A percentile compares a stretch with the other conserved stretches of the same genome.
These are phyloP conservation scores for Dermatemys mawii DNA, from an alignment of 2,113 vertebrate genomes.

Conservation along the genomic window DNA sequence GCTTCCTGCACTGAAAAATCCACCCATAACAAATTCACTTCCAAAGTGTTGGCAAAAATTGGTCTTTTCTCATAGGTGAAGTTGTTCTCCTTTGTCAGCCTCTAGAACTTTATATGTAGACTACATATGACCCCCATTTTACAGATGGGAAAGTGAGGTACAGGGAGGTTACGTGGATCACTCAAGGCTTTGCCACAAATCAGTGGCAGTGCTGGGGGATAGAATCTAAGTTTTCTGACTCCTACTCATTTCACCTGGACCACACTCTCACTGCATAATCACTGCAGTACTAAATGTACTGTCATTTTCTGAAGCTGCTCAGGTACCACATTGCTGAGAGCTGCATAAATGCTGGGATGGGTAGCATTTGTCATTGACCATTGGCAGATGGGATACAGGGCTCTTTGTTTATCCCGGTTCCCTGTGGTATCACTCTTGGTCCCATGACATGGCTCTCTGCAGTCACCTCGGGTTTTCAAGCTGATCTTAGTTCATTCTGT, in stretches of 20 bases:
- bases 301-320: not conserved
- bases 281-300: not conserved
- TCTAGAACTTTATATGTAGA: not conserved
- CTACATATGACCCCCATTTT: not conserved
- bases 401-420: accelerated
- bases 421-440: not conserved
- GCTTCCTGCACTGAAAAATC: not conserved
- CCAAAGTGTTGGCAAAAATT: not conserved
- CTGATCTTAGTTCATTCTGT: not conserved
- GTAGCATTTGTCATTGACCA: accelerated
- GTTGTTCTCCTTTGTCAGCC: not conserved
- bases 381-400: not conserved
- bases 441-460: not conserved
- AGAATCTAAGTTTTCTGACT: not conserved
- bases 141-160: not conserved
- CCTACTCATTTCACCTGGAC: not conserved
- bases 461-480: not conserved
- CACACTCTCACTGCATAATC: not conserved
- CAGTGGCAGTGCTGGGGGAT: not conserved
- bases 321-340: not conserved
- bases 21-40: not conserved
- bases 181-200: not conserved
- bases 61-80: not conserved
- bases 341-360: not conserved
- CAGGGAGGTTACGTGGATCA: not conserved